Evolutionary conservation across 2,797 vertebrate species (phyloP).

Genomic region (Hafferia zeledoni): DNA sequence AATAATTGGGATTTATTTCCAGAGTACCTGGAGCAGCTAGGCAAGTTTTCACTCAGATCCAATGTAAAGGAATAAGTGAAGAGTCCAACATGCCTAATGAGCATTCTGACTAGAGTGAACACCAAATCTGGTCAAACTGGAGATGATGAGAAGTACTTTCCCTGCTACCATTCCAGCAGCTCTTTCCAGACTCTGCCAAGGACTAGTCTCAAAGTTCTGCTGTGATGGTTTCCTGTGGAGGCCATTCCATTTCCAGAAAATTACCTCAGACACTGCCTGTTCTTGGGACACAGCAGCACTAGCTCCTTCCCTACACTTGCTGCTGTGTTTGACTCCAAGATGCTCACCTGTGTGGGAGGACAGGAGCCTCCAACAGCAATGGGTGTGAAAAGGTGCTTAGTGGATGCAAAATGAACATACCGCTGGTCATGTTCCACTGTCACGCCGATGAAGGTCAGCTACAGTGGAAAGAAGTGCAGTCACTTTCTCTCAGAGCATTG

Average conservation of each 20-base stretch:
- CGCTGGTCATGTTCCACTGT: conserved; percentile 79
- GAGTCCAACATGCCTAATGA: neutral
- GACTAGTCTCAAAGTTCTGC: neutral
- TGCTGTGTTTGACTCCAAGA: neutral
- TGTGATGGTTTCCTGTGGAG: neutral
- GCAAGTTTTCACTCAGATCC: neutral
- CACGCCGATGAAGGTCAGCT: conserved; percentile 88
- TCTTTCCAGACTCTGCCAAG: neutral
- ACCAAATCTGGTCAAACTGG: neutral
- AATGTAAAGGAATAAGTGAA: neutral
- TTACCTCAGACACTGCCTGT: neutral
- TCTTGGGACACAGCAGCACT: neutral
- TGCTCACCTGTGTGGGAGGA: conserved; percentile 88
- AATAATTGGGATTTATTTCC: conserved; percentile 18
- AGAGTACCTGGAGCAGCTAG: neutral
- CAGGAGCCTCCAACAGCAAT: conserved; percentile 78
- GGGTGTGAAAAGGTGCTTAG: conserved; percentile 82
- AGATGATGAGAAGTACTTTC: neutral
- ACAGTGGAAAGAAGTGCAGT: neutral
- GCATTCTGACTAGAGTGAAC: neutral
- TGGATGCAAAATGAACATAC: conserved; percentile 84
- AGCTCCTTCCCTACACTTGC: neutral
- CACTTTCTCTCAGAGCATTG: neutral
- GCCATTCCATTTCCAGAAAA: neutral
- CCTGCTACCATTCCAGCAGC: neutral